phyloP scores from a whole-genome alignment of 2,888 invertebrate species.

The Orgyia antiqua region DNA sequence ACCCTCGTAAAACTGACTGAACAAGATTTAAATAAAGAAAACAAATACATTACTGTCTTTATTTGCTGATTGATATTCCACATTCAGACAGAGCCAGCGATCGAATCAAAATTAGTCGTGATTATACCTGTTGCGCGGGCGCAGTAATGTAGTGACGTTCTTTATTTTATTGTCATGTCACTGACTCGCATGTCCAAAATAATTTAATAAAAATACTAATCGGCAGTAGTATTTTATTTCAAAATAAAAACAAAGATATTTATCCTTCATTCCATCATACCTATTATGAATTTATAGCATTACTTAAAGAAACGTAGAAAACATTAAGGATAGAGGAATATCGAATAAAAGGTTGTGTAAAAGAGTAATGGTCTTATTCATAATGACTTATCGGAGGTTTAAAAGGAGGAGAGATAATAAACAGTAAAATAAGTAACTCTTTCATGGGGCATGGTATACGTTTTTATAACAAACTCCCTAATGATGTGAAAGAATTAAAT shows the following conservation, averaged over 20 bases:
- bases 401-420: too few relatives aligned
- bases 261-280: background rate
- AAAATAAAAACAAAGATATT: conserved; percentile 2
- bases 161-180: conserved; percentile 60
- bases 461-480: too few relatives aligned
- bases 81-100: conserved; percentile 17
- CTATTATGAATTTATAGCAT: too few relatives aligned
- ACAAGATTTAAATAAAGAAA: conserved; percentile 15
- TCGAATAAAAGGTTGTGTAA: too few relatives aligned
- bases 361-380: too few relatives aligned
- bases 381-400: too few relatives aligned
- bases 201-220: conserved; percentile 23
- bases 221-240: conserved; percentile 1
- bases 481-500: too few relatives aligned
- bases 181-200: conserved; percentile 50
- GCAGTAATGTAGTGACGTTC: conserved; percentile 44
- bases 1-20: conserved; percentile 9
- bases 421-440: too few relatives aligned
- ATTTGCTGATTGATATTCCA: background rate
- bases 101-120: conserved; percentile 14
- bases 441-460: too few relatives aligned
- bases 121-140: conserved; percentile 9
- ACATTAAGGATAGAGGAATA: too few relatives aligned
- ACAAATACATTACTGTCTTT: conserved; percentile 27
- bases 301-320: too few relatives aligned